Base-by-base conservation (phyloP, 1,140 invertebrate species). In the Tetramorium simillimum region DNA sequence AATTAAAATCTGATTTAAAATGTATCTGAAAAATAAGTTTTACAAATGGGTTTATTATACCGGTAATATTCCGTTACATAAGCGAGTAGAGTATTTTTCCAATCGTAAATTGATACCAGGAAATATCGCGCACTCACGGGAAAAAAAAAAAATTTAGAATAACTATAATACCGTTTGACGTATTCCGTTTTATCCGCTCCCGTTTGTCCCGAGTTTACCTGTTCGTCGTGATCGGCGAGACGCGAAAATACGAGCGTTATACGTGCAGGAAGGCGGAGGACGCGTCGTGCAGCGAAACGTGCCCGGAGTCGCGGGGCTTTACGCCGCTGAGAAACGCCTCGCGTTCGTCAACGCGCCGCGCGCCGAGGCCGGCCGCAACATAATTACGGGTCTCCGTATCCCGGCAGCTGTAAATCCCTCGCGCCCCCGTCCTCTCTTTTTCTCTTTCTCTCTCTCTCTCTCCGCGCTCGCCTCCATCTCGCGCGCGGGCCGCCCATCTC, bases 321-420 rank as follows among this genome's bases (percentile, higher is more conserved):
- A 53, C 67, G 69, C 37, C 33, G 63, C 3, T 40, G 53, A 60
- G 40, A n/a, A 84, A 49, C 53, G 53, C 40, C 37, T 82, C 69
- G 37, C 46, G 67, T 82, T 82, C 78, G 78, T 82, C 78, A 82
- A 82, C 80, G 51, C 37, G 33, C 3, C 33, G 33, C 33, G 33
- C 33, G 33, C 33, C 33, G 53, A 12, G 37, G 37, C 40, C 63
- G 18, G n/a, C 40, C 80, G 69, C 80, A 62, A 75, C 53, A 49
- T 75, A 84, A 84, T 84, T 84, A 46, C 69, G 80, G 51, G 63
- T 60, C 80, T 84, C 77, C 7, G 65, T 51, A 63, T 86, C 85
- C 46, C 53, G 77, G 65, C 78, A 69, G 77, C 63, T 86, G 75
- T 86, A 81, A 89, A 90, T 91, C 69, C 85, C 89, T 89, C 86